Base-by-base conservation (phyloP, 2,888 invertebrate species). In the Lacanobia oleracea region DNA sequence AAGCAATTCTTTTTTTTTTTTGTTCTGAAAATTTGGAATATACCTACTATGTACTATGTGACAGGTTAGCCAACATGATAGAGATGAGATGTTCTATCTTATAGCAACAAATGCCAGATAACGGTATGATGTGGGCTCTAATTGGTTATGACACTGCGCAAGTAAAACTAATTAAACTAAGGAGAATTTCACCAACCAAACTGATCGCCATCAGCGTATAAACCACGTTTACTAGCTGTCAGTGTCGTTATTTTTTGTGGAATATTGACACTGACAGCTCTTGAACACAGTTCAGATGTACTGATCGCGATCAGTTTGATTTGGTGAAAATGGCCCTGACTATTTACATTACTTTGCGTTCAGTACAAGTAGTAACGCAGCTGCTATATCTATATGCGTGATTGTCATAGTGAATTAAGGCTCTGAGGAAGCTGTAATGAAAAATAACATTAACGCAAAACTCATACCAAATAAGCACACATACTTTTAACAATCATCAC, bases 1-100 rank as follows among this genome's bases (percentile, higher is more conserved):
- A 95, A 98, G 98, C 97, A 54, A 59, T 23, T 9, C 7, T n/a
- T 27, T 21, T 9, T 66, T 12, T 21, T 21, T 12, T 14, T 50
- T 43, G 37, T 45, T 45, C 14, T 51, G 37, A 21, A 21, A 2
- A 50, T 40, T 27, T 50, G 62, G 0, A 50, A 23, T 54, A 3
- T 51, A 33, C 33, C 33, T 33, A 50, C 14, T 43, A 23, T 63
- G 14, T 62, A 14, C 27, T 40, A 5, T 66, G 48, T 67, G 53
- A 8, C 62, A 77, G 75, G 50, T 66, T 61, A 18, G 12, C 18
- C 77, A 70, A 37, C 43, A 18, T 51, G 56, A 37, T 56, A 23
- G 21, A 60, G 27, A 18, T 75, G 43, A 60, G 27, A 18, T 75
- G 43, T 33, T 48, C n/a, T 53, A 18, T 56, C 18, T 27, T 23